Conservation (phyloP, 2,113 vertebrate genomes). For the Pterocles gutturalis region DNA sequence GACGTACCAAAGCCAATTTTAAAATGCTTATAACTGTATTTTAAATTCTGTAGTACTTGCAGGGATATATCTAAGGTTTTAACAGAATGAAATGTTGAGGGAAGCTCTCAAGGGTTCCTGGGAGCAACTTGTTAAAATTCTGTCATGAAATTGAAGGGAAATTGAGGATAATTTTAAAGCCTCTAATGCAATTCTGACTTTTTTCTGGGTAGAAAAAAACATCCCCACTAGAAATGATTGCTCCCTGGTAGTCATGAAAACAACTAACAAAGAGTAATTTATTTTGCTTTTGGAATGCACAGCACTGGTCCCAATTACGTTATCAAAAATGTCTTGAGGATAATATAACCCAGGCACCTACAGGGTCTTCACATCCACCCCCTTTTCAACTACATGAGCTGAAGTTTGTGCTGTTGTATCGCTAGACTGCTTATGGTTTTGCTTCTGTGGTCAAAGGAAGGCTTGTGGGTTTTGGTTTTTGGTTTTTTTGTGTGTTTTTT, state of each 20-base stretch:
- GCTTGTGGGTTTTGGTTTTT: neutral
- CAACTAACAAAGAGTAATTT: conserved; percentile 15
- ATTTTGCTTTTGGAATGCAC: conserved; percentile 16
- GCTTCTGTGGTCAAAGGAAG: neutral
- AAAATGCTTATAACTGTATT: conserved; percentile 31
- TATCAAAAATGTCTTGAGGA: neutral
- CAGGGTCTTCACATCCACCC: neutral
- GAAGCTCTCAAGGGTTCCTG: conserved; percentile 24
- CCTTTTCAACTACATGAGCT: neutral
- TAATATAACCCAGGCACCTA: neutral
- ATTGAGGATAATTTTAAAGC: conserved; percentile 48
- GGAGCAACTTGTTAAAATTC: conserved; percentile 61
- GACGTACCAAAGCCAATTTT: neutral
- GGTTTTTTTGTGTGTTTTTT: neutral
- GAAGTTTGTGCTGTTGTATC: neutral
- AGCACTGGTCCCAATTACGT: neutral
- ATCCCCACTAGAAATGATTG: neutral
- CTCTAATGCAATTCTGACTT: conserved; percentile 8
- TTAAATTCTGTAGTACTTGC: conserved; percentile 36
- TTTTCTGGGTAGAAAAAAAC: neutral
- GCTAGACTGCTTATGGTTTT: neutral
- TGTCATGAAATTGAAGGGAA: conserved; percentile 43
- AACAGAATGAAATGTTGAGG: neutral
- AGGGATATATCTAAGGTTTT: neutral
- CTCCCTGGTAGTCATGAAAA: neutral